These are phyloP conservation scores for Eilema depressum DNA, from an alignment of 2,888 invertebrate species.

Conservation along the genomic window DNA sequence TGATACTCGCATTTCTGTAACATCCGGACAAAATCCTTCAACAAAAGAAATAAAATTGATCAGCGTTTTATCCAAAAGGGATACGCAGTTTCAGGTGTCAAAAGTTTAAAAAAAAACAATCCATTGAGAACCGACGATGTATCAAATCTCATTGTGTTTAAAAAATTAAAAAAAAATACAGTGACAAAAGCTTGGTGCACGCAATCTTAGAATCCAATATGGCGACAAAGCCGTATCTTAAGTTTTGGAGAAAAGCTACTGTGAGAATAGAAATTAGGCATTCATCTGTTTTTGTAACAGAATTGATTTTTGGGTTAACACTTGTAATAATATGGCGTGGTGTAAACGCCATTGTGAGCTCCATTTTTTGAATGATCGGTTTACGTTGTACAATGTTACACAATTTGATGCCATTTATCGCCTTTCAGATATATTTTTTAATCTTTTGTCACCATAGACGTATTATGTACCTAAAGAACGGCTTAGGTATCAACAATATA, in stretches of 20 bases:
- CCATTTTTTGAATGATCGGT: constrained; percentile 21
- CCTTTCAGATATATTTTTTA: neutral
- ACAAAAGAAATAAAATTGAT: constrained; percentile 76
- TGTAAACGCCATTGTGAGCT: constrained; percentile 20
- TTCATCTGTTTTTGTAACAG: constrained; percentile 50
- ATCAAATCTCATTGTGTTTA: constrained; percentile 74
- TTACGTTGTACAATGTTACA: constrained; percentile 17
- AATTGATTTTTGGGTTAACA: constrained; percentile 36
- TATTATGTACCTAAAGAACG: neutral
- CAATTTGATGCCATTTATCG: constrained; percentile 12
- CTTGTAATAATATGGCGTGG: constrained; percentile 32
- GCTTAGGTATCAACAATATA: neutral
- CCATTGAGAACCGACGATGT: constrained; percentile 79
- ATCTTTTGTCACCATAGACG: neutral
- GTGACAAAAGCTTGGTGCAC: constrained; percentile 74
- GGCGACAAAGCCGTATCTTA: constrained; percentile 73
- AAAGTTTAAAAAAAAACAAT: constrained; percentile 65
- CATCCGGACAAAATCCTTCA: constrained; percentile 66
- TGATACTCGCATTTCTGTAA: constrained; percentile 34
- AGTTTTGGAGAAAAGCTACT: constrained; percentile 74
- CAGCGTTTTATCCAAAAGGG: constrained; percentile 69
- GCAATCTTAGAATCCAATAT: constrained; percentile 82
- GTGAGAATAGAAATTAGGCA: constrained; percentile 63
- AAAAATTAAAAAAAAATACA: constrained; percentile 61
- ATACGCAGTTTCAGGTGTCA: constrained; percentile 82